Evolutionary conservation across 1,140 invertebrate species (phyloP).

Genomic region (Ceratina calcarata): DNA sequence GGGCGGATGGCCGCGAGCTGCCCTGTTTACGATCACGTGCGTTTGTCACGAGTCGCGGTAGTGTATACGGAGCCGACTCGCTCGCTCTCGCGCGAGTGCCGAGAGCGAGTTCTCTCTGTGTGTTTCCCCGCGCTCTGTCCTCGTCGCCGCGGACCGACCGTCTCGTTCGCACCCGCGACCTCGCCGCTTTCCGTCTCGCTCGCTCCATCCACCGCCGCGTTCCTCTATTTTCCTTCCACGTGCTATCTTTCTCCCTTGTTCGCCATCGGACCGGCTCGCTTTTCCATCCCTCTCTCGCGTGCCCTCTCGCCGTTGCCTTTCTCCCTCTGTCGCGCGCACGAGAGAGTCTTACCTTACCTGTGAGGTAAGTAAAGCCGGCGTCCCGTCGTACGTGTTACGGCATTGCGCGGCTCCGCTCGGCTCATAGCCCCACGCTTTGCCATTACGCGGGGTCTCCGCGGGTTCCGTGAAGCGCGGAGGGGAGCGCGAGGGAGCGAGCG

Average conservation of each 20-base stretch:
- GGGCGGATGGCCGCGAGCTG: constrained; percentile 42
- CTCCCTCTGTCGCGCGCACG: constrained; percentile 31
- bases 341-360: constrained; percentile 73
- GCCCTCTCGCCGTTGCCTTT: neutral
- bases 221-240: constrained; percentile 25
- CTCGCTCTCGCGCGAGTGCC: constrained; percentile 65
- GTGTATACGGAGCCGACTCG: constrained; percentile 61
- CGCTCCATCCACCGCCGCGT: neutral
- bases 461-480: neutral
- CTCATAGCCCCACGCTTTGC: constrained; percentile 41
- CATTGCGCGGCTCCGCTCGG: constrained; percentile 74
- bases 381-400: constrained; percentile 76
- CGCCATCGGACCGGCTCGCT: neutral
- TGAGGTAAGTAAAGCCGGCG: constrained; percentile 79
- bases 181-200: constrained; percentile 7
- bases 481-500: constrained; percentile 55
- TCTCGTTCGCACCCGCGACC: constrained; percentile 37
- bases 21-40: constrained; percentile 61
- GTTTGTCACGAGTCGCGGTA: constrained; percentile 62
- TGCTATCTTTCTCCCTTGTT: constrained; percentile 34
- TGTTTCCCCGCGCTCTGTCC: constrained; percentile 58
- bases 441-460: constrained; percentile 43
- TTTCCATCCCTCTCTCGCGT: constrained; percentile 24
- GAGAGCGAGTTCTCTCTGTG: constrained; percentile 54
- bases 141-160: constrained; percentile 34